Conservation (phyloP, 2,888 invertebrate species). For the Blera fallax region DNA sequence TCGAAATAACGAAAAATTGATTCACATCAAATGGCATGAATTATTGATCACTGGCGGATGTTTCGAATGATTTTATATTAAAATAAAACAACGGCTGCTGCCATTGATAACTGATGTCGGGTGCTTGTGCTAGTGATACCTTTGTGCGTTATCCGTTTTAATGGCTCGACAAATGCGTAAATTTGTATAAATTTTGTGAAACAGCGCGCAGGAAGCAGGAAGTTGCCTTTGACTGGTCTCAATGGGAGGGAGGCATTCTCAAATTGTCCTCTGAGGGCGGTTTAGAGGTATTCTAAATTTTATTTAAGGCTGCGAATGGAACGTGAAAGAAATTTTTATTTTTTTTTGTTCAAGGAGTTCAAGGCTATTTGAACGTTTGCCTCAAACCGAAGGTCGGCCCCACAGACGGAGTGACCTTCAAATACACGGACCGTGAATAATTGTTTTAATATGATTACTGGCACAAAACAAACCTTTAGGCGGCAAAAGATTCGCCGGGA, state of each 20-base stretch:
- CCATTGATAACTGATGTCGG: neutral
- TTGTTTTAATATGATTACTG: neutral
- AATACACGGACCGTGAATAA: neutral
- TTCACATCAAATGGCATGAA: conserved; percentile 20
- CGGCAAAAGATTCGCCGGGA: too few species aligned
- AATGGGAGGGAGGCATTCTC: neutral
- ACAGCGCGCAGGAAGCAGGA: too few species aligned
- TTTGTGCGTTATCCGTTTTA: neutral
- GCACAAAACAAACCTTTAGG: neutral
- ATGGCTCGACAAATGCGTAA: neutral
- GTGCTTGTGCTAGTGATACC: neutral
- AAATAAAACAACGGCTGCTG: neutral
- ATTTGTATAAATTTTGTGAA: too few species aligned
- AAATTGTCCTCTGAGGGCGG: neutral
- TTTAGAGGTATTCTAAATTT: neutral
- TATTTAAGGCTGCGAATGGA: too few species aligned
- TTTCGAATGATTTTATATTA: conserved; percentile 25
- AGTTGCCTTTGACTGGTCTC: too few species aligned
- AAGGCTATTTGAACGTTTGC: too few species aligned
- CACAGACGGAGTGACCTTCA: neutral
- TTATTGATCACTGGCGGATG: conserved; percentile 32
- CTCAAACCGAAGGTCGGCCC: too few species aligned
- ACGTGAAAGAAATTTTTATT: too few species aligned
- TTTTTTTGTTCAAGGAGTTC: too few species aligned
- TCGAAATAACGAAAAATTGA: conserved; percentile 29